Evolutionary conservation across 2,888 invertebrate species (phyloP).

Genomic region (Ectropis crepuscularia): DNA sequence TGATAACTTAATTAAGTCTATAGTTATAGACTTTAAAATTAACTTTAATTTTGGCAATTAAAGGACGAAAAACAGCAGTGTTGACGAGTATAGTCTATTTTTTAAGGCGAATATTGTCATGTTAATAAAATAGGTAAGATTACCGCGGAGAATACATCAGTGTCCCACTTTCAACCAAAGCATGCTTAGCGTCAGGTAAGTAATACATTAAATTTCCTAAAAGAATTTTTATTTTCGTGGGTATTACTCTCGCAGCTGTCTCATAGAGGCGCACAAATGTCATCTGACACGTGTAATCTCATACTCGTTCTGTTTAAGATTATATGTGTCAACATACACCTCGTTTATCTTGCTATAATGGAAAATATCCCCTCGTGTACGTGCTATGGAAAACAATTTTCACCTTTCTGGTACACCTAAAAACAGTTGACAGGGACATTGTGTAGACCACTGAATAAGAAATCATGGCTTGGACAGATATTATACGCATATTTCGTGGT

Average conservation of each 20-base stretch:
- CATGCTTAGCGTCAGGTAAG: slow-evolving; percentile 18
- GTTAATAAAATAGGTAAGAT: too few relatives aligned
- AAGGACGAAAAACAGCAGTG: too few relatives aligned
- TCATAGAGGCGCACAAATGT: slow-evolving; percentile 49
- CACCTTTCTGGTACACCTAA: slow-evolving; percentile 45
- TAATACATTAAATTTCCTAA: slow-evolving; percentile 26
- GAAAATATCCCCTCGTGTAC: slow-evolving; percentile 56
- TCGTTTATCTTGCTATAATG: slow-evolving; percentile 73
- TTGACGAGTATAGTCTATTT: too few relatives aligned
- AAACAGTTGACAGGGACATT: slow-evolving; percentile 23
- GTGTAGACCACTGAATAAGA: neutral
- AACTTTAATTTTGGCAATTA: too few relatives aligned
- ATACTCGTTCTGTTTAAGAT: slow-evolving; percentile 71
- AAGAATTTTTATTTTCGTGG: slow-evolving; percentile 31
- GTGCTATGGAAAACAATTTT: slow-evolving; percentile 57
- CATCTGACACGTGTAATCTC: slow-evolving; percentile 72
- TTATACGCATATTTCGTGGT: neutral
- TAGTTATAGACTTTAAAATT: too few relatives aligned
- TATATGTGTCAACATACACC: slow-evolving; percentile 71
- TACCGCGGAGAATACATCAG: slow-evolving; percentile 3
- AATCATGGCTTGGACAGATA: neutral
- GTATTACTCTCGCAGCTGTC: slow-evolving; percentile 38
- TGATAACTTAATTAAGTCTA: too few relatives aligned
- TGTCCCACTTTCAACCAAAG: slow-evolving; percentile 13
- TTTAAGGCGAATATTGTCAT: too few relatives aligned